Evolutionary conservation across 2,113 vertebrate genomes (phyloP), one percentile per base, ranked within the genome.

Genomic region (Ctenodactylus gundi): DNA sequence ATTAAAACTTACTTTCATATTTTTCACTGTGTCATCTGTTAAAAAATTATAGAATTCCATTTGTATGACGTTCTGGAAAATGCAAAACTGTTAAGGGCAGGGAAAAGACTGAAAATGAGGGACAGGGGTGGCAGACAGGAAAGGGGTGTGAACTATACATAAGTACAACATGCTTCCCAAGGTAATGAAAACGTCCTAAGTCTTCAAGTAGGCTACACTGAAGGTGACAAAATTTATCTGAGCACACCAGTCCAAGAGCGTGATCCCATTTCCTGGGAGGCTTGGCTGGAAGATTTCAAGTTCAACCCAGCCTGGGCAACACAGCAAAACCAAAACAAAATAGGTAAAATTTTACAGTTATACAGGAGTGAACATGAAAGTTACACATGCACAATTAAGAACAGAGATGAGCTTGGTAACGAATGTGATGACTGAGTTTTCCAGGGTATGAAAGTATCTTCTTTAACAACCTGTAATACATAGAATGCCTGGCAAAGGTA

Each of bases 401-500:
- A 89, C 25, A 73, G 76, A 53, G 21, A 70, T 67, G 36, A 55
- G 44, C 29, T 44, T 78, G 27, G 21, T 55, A 41, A 36, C 51
- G 75, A 90, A 87, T 53, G 44, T 62, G 67, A 41, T 46, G 15
- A 80, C 17, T 44, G 64, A 60, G 34, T 39, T 55, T 83, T 78
- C 62, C 20, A 41, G 9, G 31, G 34, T 80, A 81, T 88, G 23
- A 88, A 62, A 62, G 3, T 41, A 4, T 25, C 36, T 23, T 78
- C 60, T n/a, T 84, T 57, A 73, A 51, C 3, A 65, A 25, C 29
- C 4, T 73, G 23, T 58, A 89, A 67, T 0, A 51, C n/a, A 29
- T 31, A 95, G 62, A 20, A 51, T 10, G 82, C 13, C 17, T 34
- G 58, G 72, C 39, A 89, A 75, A 31, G 12, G 46, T 97, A 99